These are phyloP conservation scores for Pithys albifrons DNA, from an alignment of 2,113 vertebrate species.

Conservation along the genomic window DNA sequence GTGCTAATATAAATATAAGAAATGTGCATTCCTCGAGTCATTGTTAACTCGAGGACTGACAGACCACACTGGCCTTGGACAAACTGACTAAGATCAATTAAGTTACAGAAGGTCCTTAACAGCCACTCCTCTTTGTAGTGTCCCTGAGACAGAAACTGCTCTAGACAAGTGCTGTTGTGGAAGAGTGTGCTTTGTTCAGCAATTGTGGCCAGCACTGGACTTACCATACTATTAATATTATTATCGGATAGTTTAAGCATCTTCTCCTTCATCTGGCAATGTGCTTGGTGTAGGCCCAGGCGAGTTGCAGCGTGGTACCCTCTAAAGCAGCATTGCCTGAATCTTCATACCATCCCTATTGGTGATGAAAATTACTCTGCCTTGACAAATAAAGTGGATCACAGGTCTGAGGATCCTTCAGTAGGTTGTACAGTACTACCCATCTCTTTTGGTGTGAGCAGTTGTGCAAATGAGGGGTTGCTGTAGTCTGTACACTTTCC, in stretches of 20 bases:
- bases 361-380: not conserved
- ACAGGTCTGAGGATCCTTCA: not conserved
- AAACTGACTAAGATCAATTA: not conserved
- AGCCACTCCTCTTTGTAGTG: not conserved
- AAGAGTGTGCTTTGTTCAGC: not conserved
- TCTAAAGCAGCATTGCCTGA: not conserved
- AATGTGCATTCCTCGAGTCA: not conserved
- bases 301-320: not conserved
- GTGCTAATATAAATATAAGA: not conserved
- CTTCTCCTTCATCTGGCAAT: not conserved
- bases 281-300: not conserved
- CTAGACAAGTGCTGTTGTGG: not conserved
- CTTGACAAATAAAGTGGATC: not conserved
- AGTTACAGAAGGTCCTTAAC: not conserved
- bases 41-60: not conserved
- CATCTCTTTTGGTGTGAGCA: not conserved
- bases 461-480: not conserved
- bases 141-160: not conserved
- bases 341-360: not conserved
- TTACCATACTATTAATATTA: rapidly evolving
- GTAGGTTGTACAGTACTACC: not conserved
- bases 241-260: not conserved
- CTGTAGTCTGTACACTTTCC: not conserved
- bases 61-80: not conserved
- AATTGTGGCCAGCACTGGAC: not conserved